Evolutionary conservation across 2,797 vertebrate genomes (phyloP), one percentile per base, ranked within the genome.

Genomic region (Pogoniulus pusillus): DNA sequence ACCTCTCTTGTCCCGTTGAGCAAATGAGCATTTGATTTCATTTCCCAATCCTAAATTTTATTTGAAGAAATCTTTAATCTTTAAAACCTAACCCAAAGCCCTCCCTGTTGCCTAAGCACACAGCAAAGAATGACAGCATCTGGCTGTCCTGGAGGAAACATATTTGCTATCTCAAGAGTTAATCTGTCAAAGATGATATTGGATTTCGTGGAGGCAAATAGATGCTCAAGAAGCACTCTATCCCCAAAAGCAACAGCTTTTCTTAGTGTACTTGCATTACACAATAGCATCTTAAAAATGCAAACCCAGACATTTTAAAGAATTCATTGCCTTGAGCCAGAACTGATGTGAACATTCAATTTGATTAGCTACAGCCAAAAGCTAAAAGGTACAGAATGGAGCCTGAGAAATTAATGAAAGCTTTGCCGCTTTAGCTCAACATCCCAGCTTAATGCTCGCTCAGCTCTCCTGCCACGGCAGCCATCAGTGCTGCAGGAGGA

Each of bases 281-380:
- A 83, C 57, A 90, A 19, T 32, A 89, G 27, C 58, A 68, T 81
- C 85, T 69, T 53, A 91, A 74, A 93, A 93, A 93, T 75, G 79
- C 79, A 55, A 95, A 93, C 91, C 58, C 85, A 88, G 77, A 65
- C 4, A 26, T 89, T 93, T 83, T 92, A 30, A 65, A 83, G 66
- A 66, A 83, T 74, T 87, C 47, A 22, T 72, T 89, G 89, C 84
- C 49, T 75, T 54, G 64, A 90, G 79, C 87, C 8, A 4, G 47
- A 89, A 85, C 51, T 57, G 75, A 70, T 2, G 72, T 17, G 69
- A 93, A 59, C 80, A 65, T 87, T 91, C 77, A 71, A 76, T 91
- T 90, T 85, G 66, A 89, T 69, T 81, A 87, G 66, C 66, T 83
- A 58, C 77, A 90, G 84, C 51, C 88, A 88, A 85, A 65, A 85